Evolutionary conservation across 2,797 vertebrate species (phyloP), one percentile per base, ranked within the genome.

Genomic region (Pseudochromis fuscus): DNA sequence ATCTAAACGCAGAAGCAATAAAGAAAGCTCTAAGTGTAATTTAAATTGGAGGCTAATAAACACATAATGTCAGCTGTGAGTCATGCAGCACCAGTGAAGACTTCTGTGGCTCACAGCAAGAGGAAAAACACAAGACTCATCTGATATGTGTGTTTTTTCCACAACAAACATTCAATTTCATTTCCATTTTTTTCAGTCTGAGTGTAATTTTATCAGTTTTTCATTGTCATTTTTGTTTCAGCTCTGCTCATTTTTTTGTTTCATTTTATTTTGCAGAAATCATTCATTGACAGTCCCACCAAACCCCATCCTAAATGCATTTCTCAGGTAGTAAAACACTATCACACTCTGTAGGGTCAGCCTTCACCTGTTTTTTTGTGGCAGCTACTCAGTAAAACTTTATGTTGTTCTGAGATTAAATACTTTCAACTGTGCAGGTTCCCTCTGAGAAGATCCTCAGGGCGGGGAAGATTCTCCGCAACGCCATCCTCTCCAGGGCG

Each of bases 371-470:
- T 62, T 57, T 33, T 57, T 33, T 13, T 59, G 50, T 67, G 38
- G 33, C 59, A 62, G 35, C 7, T 30, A 1, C 25, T 57, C 64
- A 40, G 53, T 1, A 12, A 23, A 35, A 52, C 48, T 49, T n/a
- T 28, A 33, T 48, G 2, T 2, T 28, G n/a, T 57, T 11, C 16
- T 81, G 46, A 71, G 19, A 15, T 57, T 60, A 75, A 50, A 52
- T 25, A 10, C 12, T 13, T 42, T 51, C 21, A 40, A 9, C 35
- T 27, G 23, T 57, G 35, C 75, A 99, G 98, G 94, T 98, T 65
- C 95, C 96, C 23, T 99, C 97, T 53, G 97, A 98, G 90, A 98
- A 97, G 93, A 96, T 99, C 85, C 92, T 98, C 82, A 92, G 87
- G 60, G 96, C 96, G 18, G 97, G 96, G 82, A 97, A 96, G 86